phyloP scores from a whole-genome alignment of 1,140 invertebrate species.

The Pararge aegeria region DNA sequence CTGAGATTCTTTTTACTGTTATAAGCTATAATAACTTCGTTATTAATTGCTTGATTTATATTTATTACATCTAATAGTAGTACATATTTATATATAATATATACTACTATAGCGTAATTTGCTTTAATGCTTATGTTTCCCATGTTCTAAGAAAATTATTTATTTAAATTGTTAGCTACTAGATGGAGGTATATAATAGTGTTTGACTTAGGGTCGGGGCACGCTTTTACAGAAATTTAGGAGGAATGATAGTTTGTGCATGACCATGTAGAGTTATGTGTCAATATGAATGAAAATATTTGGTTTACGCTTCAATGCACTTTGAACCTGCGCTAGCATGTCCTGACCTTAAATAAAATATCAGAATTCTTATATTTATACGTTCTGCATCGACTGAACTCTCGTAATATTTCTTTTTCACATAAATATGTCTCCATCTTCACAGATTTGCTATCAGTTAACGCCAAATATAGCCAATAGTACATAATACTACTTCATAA shows the following conservation, averaged over 20 bases:
- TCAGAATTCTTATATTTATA: too few species aligned
- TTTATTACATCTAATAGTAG: not conserved
- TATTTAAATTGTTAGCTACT: not conserved
- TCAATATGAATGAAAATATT: too few species aligned
- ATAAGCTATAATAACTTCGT: constrained; percentile 8
- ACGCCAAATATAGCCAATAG: not conserved
- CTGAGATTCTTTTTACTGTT: constrained; percentile 18
- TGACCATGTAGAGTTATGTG: too few species aligned
- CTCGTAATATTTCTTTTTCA: not conserved
- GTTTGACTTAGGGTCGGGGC: not conserved
- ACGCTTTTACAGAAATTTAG: too few species aligned
- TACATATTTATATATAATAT: not conserved
- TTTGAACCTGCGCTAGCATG: too few species aligned
- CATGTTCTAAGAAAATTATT: not conserved
- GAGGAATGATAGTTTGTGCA: too few species aligned
- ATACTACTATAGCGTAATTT: not conserved
- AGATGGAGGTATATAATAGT: not conserved
- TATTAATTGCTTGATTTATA: not conserved
- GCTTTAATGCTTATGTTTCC: not conserved
- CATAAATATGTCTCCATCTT: constrained; percentile 3
- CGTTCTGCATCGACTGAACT: too few species aligned
- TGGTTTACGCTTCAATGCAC: too few species aligned
- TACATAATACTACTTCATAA: not conserved
- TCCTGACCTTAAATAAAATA: too few species aligned
- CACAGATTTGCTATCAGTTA: not conserved